phyloP scores from a whole-genome alignment of 2,888 invertebrate genomes.

The Sesia bembeciformis region DNA sequence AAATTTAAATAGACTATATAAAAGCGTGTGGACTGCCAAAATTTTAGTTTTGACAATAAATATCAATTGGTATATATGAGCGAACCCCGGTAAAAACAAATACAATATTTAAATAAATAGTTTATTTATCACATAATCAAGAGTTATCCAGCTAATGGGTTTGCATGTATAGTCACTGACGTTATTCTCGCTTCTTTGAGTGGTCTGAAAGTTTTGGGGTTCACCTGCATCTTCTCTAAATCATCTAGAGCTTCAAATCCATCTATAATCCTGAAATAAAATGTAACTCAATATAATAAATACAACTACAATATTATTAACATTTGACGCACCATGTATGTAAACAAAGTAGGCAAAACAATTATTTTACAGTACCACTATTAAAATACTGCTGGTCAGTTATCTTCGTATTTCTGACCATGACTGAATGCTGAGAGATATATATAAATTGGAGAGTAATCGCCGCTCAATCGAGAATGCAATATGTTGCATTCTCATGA shows the following conservation, averaged over 20 bases:
- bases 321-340: no score
- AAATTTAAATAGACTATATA: no score
- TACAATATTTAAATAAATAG: neutral
- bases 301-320: neutral
- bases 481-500: no score
- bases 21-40: no score
- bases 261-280: conserved; percentile 90
- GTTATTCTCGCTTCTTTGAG: conserved; percentile 90
- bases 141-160: conserved; percentile 89
- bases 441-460: no score
- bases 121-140: neutral
- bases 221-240: conserved; percentile 94
- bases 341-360: no score
- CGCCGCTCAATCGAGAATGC: no score
- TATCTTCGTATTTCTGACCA: no score
- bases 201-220: conserved; percentile 94
- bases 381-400: neutral
- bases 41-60: no score
- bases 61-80: no score
- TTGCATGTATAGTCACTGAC: conserved; percentile 96
- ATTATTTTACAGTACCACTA: neutral
- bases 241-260: conserved; percentile 97
- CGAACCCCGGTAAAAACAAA: neutral
- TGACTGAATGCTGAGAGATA: neutral
- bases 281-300: neutral